Base-by-base conservation (phyloP, 2,797 vertebrate genomes). In the Poecilia picta region DNA sequence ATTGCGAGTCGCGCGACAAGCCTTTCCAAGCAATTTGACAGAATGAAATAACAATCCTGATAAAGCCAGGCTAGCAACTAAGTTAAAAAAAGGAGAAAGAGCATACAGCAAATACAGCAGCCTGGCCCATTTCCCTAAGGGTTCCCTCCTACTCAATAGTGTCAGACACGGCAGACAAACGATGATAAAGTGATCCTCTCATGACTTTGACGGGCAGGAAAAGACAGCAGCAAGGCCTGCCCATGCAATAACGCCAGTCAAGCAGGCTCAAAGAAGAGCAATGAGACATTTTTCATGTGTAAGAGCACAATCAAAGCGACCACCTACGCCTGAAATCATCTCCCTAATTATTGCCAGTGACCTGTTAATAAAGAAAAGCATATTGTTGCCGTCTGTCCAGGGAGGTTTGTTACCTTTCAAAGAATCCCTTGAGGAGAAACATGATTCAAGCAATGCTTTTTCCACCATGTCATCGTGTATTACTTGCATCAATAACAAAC, bases 171-270 rank as follows among this genome's bases (percentile, higher is more conserved):
- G 92, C 97, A 98, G 97, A 98, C 98, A 99, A 98, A 99, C 95
- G 97, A 99, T 99, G 98, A 99, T 99, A 98, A 99, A 99, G 98
- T 98, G 97, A 97, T 97, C 94, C 95, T 96, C 94, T 95, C 93
- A 93, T 96, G 95, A 95, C 88, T 95, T 93, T 93, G 96, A 96
- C 96, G 95, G 97, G 96, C 95, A 94, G 94, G 95, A 95, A 94
- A 62, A 96, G 97, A 97, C 97, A 96, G 96, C 95, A 92, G 96
- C 95, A 94, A 90, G 88, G 85, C 85, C n/a, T 94, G 93, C 96
- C 95, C 93, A 95, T 95, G 96, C 97, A 98, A 98, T 97, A 97
- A 98, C 92, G 94, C 87, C 92, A 93, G 90, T 90, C 93, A 94
- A 68, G 74, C 75, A 6, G 94, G 62, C 88, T 94, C 93, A 82